phyloP scores from a whole-genome alignment of 2,888 invertebrate genomes.

The Esperia sulphurella region DNA sequence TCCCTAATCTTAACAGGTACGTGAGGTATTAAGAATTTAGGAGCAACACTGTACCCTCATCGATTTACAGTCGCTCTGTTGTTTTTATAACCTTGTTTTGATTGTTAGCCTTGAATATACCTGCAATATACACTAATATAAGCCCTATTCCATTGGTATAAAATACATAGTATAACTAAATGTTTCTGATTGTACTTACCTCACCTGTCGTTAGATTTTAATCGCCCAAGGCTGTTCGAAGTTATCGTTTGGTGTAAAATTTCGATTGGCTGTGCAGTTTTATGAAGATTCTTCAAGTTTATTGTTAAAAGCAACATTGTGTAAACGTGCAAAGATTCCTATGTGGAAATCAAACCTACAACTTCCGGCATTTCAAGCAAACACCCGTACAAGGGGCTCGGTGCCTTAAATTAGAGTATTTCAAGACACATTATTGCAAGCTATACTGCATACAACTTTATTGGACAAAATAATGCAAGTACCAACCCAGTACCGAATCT shows the following conservation, averaged over 20 bases:
- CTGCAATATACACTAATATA: neutral
- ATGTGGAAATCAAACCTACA: too few relatives aligned
- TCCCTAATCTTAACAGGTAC: slow-evolving; percentile 68
- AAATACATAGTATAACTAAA: too few relatives aligned
- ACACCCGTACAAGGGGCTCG: too few relatives aligned
- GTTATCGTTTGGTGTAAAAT: slow-evolving; percentile 9
- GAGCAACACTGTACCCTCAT: slow-evolving; percentile 42
- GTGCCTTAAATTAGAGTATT: too few relatives aligned
- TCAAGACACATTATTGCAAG: neutral
- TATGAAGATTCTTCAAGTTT: neutral
- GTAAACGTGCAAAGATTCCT: neutral
- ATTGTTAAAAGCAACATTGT: neutral
- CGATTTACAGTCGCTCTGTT: slow-evolving; percentile 33
- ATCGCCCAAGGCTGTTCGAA: slow-evolving; percentile 13
- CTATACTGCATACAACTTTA: neutral
- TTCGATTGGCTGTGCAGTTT: neutral
- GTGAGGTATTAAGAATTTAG: slow-evolving; percentile 79
- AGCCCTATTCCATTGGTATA: too few relatives aligned
- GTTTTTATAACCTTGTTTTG: slow-evolving; percentile 20
- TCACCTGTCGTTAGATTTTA: slow-evolving; percentile 10
- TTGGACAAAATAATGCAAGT: too few relatives aligned
- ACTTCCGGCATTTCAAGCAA: too few relatives aligned
- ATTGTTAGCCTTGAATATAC: slow-evolving; percentile 4
- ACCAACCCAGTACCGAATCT: too few relatives aligned
- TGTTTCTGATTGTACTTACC: neutral